Percentiles rank a stretch among this genome's conserved stretches.
phyloP scores from a whole-genome alignment of 2,888 invertebrate species.

The Pristionchus japonicus region DNA sequence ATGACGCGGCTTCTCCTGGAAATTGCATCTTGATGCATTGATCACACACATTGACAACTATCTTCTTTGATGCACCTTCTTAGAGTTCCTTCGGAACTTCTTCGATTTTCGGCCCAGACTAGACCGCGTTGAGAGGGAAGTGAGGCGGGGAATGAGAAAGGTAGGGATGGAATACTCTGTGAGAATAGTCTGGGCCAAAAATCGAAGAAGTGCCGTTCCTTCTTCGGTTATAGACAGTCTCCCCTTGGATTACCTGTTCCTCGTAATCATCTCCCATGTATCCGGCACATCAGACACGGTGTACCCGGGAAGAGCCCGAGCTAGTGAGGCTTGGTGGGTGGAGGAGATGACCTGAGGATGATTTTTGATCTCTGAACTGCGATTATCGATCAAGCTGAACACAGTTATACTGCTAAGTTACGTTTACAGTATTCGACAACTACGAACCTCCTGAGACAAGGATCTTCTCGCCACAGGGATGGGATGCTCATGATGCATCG shows the following conservation, averaged over 20 bases:
- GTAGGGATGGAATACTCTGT: too few species aligned
- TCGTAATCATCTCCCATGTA: slow-evolving; percentile 70
- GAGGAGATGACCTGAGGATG: slow-evolving; percentile 27
- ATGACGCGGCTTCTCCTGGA: slow-evolving; percentile 70
- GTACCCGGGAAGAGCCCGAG: slow-evolving; percentile 67
- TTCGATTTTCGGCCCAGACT: too few species aligned
- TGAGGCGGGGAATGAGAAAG: too few species aligned
- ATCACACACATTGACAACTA: too few species aligned
- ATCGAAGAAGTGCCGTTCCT: too few species aligned
- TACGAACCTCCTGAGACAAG: slow-evolving; percentile 51
- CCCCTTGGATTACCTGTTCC: too few species aligned
- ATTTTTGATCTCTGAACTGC: not conserved
- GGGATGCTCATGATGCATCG: not conserved
- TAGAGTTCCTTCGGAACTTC: too few species aligned
- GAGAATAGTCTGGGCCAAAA: too few species aligned
- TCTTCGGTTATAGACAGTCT: too few species aligned
- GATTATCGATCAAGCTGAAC: not conserved
- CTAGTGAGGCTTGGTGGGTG: not conserved
- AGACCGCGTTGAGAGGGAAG: too few species aligned
- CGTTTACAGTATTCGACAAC: not conserved
- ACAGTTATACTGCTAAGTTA: not conserved
- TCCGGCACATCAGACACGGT: slow-evolving; percentile 73
- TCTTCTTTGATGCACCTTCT: too few species aligned
- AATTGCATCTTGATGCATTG: too few species aligned
- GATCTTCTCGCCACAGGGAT: slow-evolving; percentile 49